Conservation (phyloP, 2,888 invertebrate species). For the Rhogogaster chlorosoma region DNA sequence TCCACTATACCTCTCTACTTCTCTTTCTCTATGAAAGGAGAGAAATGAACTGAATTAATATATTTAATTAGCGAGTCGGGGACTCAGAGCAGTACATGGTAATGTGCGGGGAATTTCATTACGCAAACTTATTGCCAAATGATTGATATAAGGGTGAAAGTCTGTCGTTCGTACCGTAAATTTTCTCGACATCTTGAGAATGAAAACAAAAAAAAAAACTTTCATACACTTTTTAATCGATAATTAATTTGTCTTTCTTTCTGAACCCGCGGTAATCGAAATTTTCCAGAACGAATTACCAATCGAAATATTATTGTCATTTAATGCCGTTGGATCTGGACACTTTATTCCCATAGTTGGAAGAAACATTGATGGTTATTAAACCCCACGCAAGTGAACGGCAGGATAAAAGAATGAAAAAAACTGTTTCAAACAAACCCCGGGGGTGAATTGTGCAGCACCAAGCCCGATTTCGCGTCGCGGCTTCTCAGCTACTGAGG, state of each 20-base stretch:
- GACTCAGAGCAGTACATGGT: not conserved
- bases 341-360: not conserved
- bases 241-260: no score
- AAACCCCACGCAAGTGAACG: not conserved
- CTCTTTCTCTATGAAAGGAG: not conserved
- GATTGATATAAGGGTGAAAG: not conserved
- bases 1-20: not conserved
- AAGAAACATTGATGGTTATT: not conserved
- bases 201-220: no score
- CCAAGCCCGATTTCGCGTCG: constrained; percentile 64
- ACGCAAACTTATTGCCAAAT: not conserved
- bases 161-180: not conserved
- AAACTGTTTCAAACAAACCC: not conserved
- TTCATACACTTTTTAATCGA: no score
- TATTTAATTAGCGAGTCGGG: not conserved
- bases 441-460: not conserved
- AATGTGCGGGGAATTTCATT: not conserved
- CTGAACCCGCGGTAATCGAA: no score
- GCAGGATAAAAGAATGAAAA: not conserved
- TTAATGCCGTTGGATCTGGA: no score
- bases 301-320: no score
- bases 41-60: not conserved
- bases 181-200: no score
- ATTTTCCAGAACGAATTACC: no score
- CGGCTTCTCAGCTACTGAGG: constrained; percentile 73